A percentile compares a stretch with the other conserved stretches of the same genome.
Evolutionary conservation across 2,888 invertebrate species (phyloP).

Genomic region (Cephonodes hylas): DNA sequence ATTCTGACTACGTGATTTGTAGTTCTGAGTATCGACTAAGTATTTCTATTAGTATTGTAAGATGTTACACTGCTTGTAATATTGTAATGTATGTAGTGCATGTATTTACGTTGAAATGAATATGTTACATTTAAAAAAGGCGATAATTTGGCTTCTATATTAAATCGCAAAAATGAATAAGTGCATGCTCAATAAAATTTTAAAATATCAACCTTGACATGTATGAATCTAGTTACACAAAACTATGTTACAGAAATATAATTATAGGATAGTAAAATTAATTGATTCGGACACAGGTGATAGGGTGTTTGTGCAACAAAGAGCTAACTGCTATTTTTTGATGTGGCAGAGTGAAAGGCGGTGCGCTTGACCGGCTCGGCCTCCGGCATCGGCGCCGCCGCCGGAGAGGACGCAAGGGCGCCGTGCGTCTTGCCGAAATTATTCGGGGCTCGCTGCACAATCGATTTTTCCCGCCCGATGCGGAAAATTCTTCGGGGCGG

Average conservation of each 20-base stretch:
- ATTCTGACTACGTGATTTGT: conserved; percentile 1
- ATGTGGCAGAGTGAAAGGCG: conserved; percentile 47
- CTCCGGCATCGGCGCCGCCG: conserved; percentile 33
- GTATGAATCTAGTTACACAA: neutral
- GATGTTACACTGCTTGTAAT: neutral
- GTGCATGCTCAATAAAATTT: neutral
- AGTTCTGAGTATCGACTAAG: neutral
- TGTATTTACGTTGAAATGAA: neutral
- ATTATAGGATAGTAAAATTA: neutral
- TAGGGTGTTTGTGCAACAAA: neutral
- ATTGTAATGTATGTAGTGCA: neutral
- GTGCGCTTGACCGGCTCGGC: conserved; percentile 66
- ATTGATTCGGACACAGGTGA: neutral
- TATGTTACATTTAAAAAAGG: neutral
- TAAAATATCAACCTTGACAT: neutral
- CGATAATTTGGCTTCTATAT: neutral
- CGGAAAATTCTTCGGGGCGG: conserved; percentile 81
- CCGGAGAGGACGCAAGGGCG: conserved; percentile 70
- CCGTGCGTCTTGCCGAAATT: conserved; percentile 81
- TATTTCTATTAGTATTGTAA: neutral
- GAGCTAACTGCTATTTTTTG: neutral
- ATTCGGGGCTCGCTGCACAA: conserved; percentile 81
- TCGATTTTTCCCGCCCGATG: conserved; percentile 82
- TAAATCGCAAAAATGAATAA: neutral
- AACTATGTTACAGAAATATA: neutral